Base-by-base conservation (phyloP, 2,797 vertebrate genomes). In the Podarcis siculus region DNA sequence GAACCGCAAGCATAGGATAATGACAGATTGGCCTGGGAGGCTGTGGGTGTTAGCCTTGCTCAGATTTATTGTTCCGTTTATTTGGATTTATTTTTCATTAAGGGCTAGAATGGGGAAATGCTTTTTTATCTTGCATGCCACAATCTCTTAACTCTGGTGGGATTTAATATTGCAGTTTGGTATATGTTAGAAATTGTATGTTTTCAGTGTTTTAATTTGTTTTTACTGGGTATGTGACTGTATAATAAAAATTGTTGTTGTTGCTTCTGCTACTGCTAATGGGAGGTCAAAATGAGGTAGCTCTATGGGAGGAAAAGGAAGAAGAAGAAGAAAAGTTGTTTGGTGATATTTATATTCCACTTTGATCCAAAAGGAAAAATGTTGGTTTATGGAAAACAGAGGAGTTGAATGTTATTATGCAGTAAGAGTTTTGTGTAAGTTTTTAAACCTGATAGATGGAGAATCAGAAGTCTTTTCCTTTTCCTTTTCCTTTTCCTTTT, bases 21-120 rank as follows among this genome's bases (percentile, higher is more conserved):
- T 64, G 83, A 91, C 67, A 87, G 55, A 72, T 80, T 37, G 49
- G 1, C 71, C 45, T 0, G 37, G 76, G 84, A 85, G 91, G 91
- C 0, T 2, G 76, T 78, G 84, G 21, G 55, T 0, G 0, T 61
- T 71, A 91, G 85, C 7, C 37, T 3, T 25, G 37, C 66, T 86
- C 55, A 86, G n/a, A n/a, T 10, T 73, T 27, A 73, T 88, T 86
- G 73, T 86, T 84, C 7, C 55, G 6, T 82, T 82, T 4, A 25
- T 79, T 72, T 91, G 30, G 49, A 87, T 75, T 87, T 87, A 45
- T 72, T 92, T 32, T 90, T 88, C 10, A 86, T 87, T 85, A 42
- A 83, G 55, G 3, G 82, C 32, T 12, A 82, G 39, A 23, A 58
- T 58, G 37, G 0, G 72, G 79, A 71, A 10, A 45, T 49, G 49